phyloP scores from a whole-genome alignment of 2,888 invertebrate species.

The Clusia tigrina region DNA sequence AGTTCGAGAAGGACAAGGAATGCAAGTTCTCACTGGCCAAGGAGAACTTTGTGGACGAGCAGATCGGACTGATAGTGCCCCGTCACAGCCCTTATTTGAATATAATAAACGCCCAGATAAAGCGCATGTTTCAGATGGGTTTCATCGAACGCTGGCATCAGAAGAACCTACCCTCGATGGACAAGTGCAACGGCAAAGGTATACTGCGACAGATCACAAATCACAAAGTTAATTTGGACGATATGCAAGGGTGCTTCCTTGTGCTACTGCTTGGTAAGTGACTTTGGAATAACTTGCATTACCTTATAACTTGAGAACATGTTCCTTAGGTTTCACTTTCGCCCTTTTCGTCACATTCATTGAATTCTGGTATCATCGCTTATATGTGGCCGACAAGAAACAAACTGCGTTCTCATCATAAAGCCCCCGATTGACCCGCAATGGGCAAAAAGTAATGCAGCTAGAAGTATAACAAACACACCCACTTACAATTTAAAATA shows the following conservation, averaged over 20 bases:
- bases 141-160: conserved; percentile 84
- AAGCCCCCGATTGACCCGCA: too few species aligned
- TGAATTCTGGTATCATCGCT: conserved; percentile 50
- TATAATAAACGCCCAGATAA: conserved; percentile 80
- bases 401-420: background rate
- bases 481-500: too few species aligned
- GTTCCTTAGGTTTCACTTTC: conserved; percentile 42
- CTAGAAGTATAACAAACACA: too few species aligned
- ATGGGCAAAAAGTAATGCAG: too few species aligned
- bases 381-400: conserved; percentile 30
- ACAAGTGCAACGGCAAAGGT: conserved; percentile 78
- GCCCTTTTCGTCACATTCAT: conserved; percentile 44
- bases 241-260: conserved; percentile 94
- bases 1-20: conserved; percentile 71
- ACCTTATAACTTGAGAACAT: background rate
- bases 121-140: conserved; percentile 83
- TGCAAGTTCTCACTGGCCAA: conserved; percentile 81
- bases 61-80: conserved; percentile 79
- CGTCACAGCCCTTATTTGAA: conserved; percentile 79
- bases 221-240: conserved; percentile 86
- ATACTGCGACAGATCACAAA: conserved; percentile 76
- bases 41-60: conserved; percentile 82
- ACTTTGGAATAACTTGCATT: background rate
- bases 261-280: conserved; percentile 78
- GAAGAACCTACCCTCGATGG: conserved; percentile 78